Percentiles rank a stretch among this genome's conserved stretches.
Conservation (phyloP, 2,888 invertebrate species). For the Pseudeuparius sepicola region DNA sequence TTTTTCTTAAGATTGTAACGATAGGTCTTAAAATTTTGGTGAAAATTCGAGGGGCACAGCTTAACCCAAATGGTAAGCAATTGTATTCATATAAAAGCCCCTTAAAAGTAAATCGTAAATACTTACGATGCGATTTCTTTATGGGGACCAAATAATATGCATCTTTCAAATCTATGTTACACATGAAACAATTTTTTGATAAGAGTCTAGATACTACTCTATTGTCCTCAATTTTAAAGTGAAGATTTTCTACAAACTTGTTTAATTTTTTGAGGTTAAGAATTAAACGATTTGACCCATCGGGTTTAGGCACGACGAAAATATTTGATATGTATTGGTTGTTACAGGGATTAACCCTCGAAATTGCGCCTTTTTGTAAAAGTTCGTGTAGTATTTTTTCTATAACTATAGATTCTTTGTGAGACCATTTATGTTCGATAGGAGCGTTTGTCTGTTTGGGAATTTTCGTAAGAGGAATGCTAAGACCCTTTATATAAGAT, state of each 20-base stretch:
- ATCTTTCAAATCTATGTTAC: slow-evolving; percentile 17
- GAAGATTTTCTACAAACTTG: slow-evolving; percentile 17
- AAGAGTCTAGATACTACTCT: slow-evolving; percentile 20
- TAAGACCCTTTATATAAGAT: slow-evolving; percentile 10
- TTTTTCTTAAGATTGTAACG: slow-evolving; percentile 17
- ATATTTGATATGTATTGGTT: slow-evolving; percentile 16
- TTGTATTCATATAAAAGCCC: slow-evolving; percentile 20
- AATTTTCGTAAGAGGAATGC: slow-evolving; percentile 10
- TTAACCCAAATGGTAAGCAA: slow-evolving; percentile 24
- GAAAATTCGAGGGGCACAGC: slow-evolving; percentile 22
- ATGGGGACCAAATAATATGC: slow-evolving; percentile 22
- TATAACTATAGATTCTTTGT: slow-evolving; percentile 7
- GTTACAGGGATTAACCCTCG: slow-evolving; percentile 6
- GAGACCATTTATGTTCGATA: slow-evolving; percentile 7
- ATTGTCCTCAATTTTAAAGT: slow-evolving; percentile 27
- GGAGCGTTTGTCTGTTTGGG: slow-evolving; percentile 6
- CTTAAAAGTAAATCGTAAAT: slow-evolving; percentile 23
- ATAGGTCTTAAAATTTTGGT: slow-evolving; percentile 26
- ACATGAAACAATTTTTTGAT: slow-evolving; percentile 14
- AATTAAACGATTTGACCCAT: slow-evolving; percentile 8
- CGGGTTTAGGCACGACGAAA: slow-evolving; percentile 14
- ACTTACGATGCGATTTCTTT: slow-evolving; percentile 19
- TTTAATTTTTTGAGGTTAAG: slow-evolving; percentile 20
- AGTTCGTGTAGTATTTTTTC: too few relatives aligned
- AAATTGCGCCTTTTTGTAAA: slow-evolving; percentile 16